Evolutionary conservation across 2,888 invertebrate species (phyloP), one percentile per base, ranked within the genome.

Genomic region (Gymnosoma rotundatum): DNA sequence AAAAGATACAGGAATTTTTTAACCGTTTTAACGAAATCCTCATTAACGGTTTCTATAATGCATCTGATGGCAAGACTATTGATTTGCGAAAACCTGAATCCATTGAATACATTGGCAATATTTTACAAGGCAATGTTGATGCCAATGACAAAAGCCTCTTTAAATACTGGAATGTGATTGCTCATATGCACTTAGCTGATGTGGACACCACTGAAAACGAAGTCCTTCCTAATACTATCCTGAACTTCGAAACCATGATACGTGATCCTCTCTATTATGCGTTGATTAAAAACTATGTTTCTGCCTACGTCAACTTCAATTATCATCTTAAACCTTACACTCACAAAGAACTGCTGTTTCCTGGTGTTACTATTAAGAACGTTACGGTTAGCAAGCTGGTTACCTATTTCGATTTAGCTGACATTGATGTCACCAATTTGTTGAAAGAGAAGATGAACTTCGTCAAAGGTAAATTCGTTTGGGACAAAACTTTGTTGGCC

Each of bases 241-340:
- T 95, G 89, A 93, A 95, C 86, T 94, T 93, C 87, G 93, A 94
- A 88, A 95, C 95, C 7, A 94, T 94, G 85, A 92, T 95, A 75
- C 94, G 95, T 84, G 96, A 96, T 89, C 96, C 96, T 7, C 93
- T 95, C 16, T 95, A 95, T 93, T 96, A 94, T 90, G 93, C 94
- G 87, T 91, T 95, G 48, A 94, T 94, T 88, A 94, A 94, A 90
- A 93, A 93, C 72, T 94, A 95, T 84, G 89, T 93, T 32, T 89
- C 92, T 36, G 91, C 95, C 66, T 95, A 95, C 93, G 91, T 92
- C 38, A 89, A 91, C 78, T 95, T 94, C 93, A 93, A 94, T 85
- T 88, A 93, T 78, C 91, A 93, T 63, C 92, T 95, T 20, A 93
- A 94, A 25, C 88, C 91, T 0, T 95, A 96, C 93, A 94, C 93